Percentiles rank a stretch among this genome's conserved stretches.
These are phyloP conservation scores for Trematomus loennbergii DNA, from an alignment of 2,113 vertebrate species.

Conservation along the genomic window DNA sequence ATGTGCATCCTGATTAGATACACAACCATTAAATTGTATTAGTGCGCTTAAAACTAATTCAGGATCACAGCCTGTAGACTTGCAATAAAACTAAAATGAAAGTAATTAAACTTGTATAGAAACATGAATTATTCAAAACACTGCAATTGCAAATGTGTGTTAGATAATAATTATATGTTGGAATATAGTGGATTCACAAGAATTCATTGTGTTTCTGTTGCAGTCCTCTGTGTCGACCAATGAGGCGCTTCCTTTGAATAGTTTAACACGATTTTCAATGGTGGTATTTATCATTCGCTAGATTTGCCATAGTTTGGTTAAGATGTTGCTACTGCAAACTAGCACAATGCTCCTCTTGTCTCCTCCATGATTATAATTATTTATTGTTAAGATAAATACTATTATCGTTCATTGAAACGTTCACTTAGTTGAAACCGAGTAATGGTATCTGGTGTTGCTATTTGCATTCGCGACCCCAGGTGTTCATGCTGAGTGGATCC, in stretches of 20 bases:
- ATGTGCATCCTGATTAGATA: conserved; percentile 46
- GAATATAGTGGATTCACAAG: neutral
- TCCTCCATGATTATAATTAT: conserved; percentile 1
- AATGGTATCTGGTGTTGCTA: conserved; percentile 25
- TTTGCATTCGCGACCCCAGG: conserved; percentile 51
- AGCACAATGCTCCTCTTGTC: neutral
- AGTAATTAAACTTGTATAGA: conserved; percentile 45
- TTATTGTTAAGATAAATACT: conserved; percentile 40
- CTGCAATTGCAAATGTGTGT: conserved; percentile 3
- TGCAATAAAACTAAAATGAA: conserved; percentile 29
- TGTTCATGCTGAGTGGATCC: conserved; percentile 27
- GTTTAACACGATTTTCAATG: neutral
- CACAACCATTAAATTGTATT: conserved; percentile 32
- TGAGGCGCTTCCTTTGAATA: neutral
- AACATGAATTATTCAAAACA: conserved; percentile 35
- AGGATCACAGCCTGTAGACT: conserved; percentile 38
- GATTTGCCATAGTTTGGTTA: neutral
- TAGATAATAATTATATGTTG: conserved; percentile 1
- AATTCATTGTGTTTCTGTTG: conserved; percentile 3
- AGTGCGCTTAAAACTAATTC: conserved; percentile 24
- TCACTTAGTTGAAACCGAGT: conserved; percentile 46
- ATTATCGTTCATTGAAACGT: conserved; percentile 17
- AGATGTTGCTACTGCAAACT: conserved; percentile 8
- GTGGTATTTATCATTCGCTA: too few relatives aligned
- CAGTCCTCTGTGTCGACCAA: neutral